phyloP scores from a whole-genome alignment of 2,113 vertebrate species.

The Paedocypris sp. region DNA sequence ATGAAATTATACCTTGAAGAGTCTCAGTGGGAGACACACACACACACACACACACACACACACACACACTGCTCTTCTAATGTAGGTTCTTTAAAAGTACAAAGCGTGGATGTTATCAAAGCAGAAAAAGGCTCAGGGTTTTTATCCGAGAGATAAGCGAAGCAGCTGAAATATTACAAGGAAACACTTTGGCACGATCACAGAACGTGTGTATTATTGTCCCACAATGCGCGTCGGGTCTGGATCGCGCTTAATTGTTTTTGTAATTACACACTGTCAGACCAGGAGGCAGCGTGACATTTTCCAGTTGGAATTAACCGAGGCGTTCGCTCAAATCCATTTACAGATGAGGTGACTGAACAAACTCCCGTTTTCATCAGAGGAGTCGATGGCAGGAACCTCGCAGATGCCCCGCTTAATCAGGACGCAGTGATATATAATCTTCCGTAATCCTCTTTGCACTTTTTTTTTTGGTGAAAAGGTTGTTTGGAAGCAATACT shows the following conservation, averaged over 20 bases:
- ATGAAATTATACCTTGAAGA: neutral
- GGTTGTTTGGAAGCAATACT: constrained; percentile 10
- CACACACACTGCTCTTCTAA: neutral
- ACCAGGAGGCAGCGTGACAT: constrained; percentile 1
- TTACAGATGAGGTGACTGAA: neutral
- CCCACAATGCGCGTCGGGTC: neutral
- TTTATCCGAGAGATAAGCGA: neutral
- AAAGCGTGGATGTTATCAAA: constrained; percentile 1
- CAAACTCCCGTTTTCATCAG: neutral
- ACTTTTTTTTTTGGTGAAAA: constrained; percentile 20
- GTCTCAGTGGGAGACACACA: neutral
- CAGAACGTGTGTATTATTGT: constrained; percentile 1
- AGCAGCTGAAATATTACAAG: neutral
- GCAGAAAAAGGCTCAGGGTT: constrained; percentile 8
- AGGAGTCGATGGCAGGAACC: constrained; percentile 24
- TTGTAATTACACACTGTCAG: constrained; percentile 16
- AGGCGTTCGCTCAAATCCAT: neutral
- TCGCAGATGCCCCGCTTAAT: constrained; percentile 39
- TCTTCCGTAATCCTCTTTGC: constrained; percentile 46
- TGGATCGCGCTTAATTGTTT: constrained; percentile 11
- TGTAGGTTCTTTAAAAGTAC: neutral
- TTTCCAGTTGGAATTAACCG: constrained; percentile 11
- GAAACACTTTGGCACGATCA: neutral
- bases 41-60: neutral
- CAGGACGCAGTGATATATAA: constrained; percentile 20